These are phyloP conservation scores for Gambusia yucatana DNA, from an alignment of 2,797 vertebrate species.

Conservation along the genomic window DNA sequence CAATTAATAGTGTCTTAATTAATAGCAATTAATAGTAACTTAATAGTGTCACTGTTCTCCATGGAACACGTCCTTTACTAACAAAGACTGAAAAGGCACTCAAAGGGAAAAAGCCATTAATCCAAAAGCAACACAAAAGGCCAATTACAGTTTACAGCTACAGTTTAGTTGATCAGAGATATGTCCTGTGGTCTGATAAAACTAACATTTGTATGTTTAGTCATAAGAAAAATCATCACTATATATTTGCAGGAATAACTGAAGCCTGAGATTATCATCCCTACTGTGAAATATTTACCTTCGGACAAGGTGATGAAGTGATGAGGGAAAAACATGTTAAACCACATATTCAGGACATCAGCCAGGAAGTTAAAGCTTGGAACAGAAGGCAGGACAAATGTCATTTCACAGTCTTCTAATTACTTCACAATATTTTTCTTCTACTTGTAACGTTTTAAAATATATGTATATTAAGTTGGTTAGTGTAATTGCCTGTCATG, in stretches of 20 bases:
- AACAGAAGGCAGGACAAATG: not conserved
- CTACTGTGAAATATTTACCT: not conserved
- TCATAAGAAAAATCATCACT: not conserved
- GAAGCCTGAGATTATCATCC: not conserved
- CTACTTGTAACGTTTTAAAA: not conserved
- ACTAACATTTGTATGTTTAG: not conserved
- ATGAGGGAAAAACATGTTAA: not conserved
- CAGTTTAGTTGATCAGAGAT: not conserved
- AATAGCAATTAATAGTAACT: too few relatives aligned
- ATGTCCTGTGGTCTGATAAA: not conserved
- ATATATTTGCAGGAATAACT: not conserved
- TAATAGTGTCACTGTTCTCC: not conserved
- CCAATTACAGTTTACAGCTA: not conserved
- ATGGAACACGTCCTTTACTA: not conserved
- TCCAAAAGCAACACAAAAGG: not conserved
- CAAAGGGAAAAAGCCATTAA: not conserved
- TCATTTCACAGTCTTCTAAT: not conserved
- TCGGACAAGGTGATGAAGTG: not conserved
- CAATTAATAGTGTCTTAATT: not conserved
- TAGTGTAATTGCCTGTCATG: not conserved
- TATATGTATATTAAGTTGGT: not conserved
- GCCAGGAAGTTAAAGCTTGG: not conserved
- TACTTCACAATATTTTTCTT: not conserved
- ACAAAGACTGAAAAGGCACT: not conserved
- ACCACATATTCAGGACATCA: not conserved